phyloP scores from a whole-genome alignment of 2,797 vertebrate genomes.

The Halcyon smyrnensis region DNA sequence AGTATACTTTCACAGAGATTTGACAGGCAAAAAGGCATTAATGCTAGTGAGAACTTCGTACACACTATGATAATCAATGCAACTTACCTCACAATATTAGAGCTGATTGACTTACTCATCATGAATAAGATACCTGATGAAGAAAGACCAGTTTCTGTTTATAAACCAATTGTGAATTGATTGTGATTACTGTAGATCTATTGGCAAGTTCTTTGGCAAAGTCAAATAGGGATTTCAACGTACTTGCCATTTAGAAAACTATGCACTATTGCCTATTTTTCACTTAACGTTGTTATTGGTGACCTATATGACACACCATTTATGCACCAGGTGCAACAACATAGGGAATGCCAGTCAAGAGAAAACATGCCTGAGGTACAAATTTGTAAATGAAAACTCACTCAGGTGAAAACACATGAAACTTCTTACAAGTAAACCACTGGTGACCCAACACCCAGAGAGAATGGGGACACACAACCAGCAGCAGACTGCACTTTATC shows the following conservation, averaged over 20 bases:
- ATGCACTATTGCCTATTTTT: background rate
- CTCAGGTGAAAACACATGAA: background rate
- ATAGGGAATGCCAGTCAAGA: background rate
- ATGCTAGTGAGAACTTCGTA: background rate
- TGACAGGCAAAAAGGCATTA: background rate
- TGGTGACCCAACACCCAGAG: background rate
- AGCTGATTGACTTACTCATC: background rate
- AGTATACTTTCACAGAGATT: background rate
- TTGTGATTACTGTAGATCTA: background rate
- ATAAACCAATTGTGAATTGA: background rate
- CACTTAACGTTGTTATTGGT: background rate
- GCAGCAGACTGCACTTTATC: background rate
- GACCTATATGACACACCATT: background rate
- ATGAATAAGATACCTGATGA: background rate
- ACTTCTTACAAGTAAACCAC: fast-evolving
- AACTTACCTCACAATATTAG: background rate
- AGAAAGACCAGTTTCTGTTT: background rate
- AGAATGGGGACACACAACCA: background rate
- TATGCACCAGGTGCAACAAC: background rate
- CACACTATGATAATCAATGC: background rate
- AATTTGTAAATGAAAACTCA: background rate
- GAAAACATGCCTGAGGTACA: background rate
- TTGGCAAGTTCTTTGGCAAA: background rate
- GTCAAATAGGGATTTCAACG: background rate
- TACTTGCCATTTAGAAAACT: background rate